phyloP scores from a whole-genome alignment of 1,140 invertebrate genomes.

The Thrips palmi region DNA sequence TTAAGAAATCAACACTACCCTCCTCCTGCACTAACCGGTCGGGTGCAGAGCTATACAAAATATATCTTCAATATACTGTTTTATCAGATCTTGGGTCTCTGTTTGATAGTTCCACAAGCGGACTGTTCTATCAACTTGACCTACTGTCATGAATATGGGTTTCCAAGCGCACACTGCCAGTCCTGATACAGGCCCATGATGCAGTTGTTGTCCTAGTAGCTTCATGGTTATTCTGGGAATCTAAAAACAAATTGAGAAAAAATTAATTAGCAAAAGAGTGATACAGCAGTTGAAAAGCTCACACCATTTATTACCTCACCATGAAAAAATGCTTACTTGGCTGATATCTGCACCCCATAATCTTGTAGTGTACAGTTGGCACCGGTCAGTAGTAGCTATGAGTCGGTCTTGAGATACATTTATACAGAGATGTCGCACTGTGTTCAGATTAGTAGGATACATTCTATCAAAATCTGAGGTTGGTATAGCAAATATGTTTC shows the following conservation, averaged over 20 bases:
- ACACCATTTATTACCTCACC: too few species aligned
- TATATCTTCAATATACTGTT: conserved; percentile 65
- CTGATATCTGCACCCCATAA: conserved; percentile 31
- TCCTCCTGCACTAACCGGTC: conserved; percentile 21
- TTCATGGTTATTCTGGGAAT: conserved; percentile 26
- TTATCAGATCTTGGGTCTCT: conserved; percentile 52
- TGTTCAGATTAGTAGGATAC: conserved; percentile 23
- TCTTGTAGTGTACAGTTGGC: conserved; percentile 36
- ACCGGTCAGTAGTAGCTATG: conserved; percentile 35
- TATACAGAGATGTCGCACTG: conserved; percentile 31
- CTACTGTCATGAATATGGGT: conserved; percentile 70
- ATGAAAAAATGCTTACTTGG: conserved; percentile 11
- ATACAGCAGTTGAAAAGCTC: too few species aligned
- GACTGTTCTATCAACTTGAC: conserved; percentile 57
- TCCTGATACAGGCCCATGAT: conserved; percentile 56
- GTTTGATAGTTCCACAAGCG: conserved; percentile 82
- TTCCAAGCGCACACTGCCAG: conserved; percentile 75
- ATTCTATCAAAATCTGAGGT: neutral
- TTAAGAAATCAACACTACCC: neutral
- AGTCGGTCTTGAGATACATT: conserved; percentile 34
- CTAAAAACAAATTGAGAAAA: too few species aligned
- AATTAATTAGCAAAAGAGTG: too few species aligned
- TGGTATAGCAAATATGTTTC: conserved; percentile 31
- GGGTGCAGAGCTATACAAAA: conserved; percentile 66
- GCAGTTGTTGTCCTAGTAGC: conserved; percentile 49